Evolutionary conservation across 2,888 invertebrate genomes (phyloP).

Genomic region (Synergus laeviventris): DNA sequence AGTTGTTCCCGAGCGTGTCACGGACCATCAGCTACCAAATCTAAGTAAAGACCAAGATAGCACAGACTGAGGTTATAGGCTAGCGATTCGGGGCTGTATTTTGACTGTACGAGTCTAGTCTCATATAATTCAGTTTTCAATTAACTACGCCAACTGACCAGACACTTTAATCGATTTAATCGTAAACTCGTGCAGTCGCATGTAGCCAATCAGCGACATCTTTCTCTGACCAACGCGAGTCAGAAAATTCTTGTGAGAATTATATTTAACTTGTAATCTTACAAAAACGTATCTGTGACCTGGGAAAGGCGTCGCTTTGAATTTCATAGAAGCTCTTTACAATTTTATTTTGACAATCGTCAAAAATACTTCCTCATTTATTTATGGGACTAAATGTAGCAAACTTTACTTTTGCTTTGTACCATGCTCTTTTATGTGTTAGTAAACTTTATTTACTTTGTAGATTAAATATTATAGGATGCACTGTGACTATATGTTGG

Average conservation of each 20-base stretch:
- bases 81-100: slow-evolving; percentile 50
- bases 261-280: slow-evolving; percentile 16
- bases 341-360: not conserved
- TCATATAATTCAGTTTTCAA: slow-evolving; percentile 9
- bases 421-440: not conserved
- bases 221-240: slow-evolving; percentile 41
- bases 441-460: slow-evolving; percentile 12
- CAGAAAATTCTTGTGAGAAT: slow-evolving; percentile 29
- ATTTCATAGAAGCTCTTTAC: not conserved
- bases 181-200: slow-evolving; percentile 18
- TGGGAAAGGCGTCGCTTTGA: slow-evolving; percentile 35
- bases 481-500: slow-evolving; percentile 8
- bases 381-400: not conserved
- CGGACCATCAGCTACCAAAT: slow-evolving; percentile 60
- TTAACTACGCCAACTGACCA: not conserved
- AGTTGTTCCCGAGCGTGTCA: slow-evolving; percentile 63
- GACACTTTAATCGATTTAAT: not conserved
- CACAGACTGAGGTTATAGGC: slow-evolving; percentile 60
- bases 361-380: slow-evolving; percentile 15
- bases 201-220: slow-evolving; percentile 37
- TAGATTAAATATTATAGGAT: not conserved
- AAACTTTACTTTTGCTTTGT: slow-evolving; percentile 44
- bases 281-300: slow-evolving; percentile 20
- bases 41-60: slow-evolving; percentile 55
- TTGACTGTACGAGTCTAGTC: slow-evolving; percentile 7